Evolutionary conservation across 2,888 invertebrate species (phyloP), one percentile per base, ranked within the genome.

Genomic region (Eupithecia abbreviata): DNA sequence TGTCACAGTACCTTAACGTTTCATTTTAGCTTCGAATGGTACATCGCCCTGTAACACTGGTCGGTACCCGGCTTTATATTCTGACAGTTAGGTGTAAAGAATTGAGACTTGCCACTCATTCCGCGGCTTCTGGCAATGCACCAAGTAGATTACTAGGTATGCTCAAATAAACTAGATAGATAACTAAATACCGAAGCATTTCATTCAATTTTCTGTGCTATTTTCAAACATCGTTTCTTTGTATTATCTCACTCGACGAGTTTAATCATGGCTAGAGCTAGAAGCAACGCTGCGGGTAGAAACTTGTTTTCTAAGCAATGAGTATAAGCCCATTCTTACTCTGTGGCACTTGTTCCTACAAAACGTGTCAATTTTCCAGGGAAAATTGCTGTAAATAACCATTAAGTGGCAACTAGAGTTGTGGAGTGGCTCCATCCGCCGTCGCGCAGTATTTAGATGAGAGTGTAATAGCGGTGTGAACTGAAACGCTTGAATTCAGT

Each of bases 341-440:
- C 0, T 58, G 18, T 18, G 18, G 10, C 9, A 58, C 3, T 62
- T 4, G 62, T 62, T 30, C 15, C 42, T 42, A 15, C 15, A 43
- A 45, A 43, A 43, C 67, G n/a, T 43, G 67, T 68, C 13, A 80
- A 79, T 84, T 86, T 85, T 82, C 79, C 75, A 74, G 82, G 82
- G 85, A 82, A 88, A 90, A 90, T 88, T 87, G 86, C 85, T 79
- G 87, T 88, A 89, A 89, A 88, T 86, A 86, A 84, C 88, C 87
- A 85, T 86, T 87, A 87, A 89, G 86, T 87, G 85, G 85, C 81
- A 83, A 83, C 83, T 83, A 84, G 77, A 79, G 78, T 67, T 75
- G 47, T 69, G 75, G 71, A 79, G 80, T 75, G 73, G 77, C 79
- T 79, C 47, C 69, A 49, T 69, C 83, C 83, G 87, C 86, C 88